Conservation (phyloP, 2,888 invertebrate species). For the Spatulosminthurus flaviceps region DNA sequence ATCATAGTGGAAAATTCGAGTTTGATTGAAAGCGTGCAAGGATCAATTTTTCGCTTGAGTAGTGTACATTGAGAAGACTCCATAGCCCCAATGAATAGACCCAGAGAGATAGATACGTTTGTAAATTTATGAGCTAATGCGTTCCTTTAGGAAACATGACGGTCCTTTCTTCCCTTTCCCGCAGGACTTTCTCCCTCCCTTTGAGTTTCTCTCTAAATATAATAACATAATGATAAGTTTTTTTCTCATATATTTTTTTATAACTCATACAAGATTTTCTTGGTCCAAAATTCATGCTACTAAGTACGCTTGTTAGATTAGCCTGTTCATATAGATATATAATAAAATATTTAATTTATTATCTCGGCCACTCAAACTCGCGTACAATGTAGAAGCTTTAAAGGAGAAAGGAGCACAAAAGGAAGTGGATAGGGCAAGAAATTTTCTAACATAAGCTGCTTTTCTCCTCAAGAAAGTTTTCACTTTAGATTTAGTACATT, state of each 20-base stretch:
- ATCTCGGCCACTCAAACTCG: not conserved
- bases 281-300: too few species aligned
- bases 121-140: too few species aligned
- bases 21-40: constrained; percentile 47
- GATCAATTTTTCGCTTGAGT: constrained; percentile 48
- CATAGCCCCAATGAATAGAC: constrained; percentile 15
- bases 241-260: too few species aligned
- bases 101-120: constrained; percentile 4
- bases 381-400: not conserved
- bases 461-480: not conserved
- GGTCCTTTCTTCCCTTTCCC: too few species aligned
- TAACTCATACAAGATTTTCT: too few species aligned
- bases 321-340: too few species aligned
- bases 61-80: constrained; percentile 18
- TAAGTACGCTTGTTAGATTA: too few species aligned
- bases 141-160: too few species aligned
- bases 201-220: too few species aligned
- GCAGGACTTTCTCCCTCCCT: too few species aligned
- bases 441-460: not conserved
- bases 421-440: not conserved
- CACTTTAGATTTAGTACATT: not conserved
- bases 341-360: not conserved
- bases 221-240: too few species aligned
- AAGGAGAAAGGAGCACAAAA: not conserved
- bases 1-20: constrained; percentile 46